Conservation (phyloP, 2,113 vertebrate species). For the Rhabdornis inornatus region DNA sequence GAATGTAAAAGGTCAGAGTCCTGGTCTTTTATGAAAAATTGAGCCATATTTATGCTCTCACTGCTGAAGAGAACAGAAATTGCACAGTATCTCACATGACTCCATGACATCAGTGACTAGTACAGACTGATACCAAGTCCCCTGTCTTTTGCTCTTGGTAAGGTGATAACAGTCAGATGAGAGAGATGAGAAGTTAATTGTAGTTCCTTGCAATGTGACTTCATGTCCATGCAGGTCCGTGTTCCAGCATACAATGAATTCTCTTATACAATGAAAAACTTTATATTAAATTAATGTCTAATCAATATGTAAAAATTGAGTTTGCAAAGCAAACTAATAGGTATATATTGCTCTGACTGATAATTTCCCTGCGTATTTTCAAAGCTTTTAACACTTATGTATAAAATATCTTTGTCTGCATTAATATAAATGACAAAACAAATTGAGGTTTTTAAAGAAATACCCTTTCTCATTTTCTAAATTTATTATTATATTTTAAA, state of each 20-base stretch:
- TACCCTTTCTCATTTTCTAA: neutral
- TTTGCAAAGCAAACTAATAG: neutral
- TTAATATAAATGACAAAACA: neutral
- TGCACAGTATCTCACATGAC: neutral
- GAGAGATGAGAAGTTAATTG: neutral
- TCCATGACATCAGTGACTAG: neutral
- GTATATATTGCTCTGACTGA: neutral
- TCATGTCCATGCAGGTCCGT: neutral
- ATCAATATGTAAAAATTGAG: neutral
- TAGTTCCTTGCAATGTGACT: neutral
- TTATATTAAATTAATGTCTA: neutral
- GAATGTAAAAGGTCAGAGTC: neutral
- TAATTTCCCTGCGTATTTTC: neutral
- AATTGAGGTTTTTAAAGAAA: neutral
- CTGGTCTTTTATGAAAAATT: neutral
- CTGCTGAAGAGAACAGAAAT: neutral
- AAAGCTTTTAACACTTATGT: neutral
- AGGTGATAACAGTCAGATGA: neutral
- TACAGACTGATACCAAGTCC: neutral
- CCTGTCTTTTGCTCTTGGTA: neutral
- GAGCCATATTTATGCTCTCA: neutral
- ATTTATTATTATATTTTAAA: neutral
- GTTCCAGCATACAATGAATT: neutral
- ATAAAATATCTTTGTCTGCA: neutral
- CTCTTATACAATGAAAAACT: neutral